A percentile compares a stretch with the other conserved stretches of the same genome.
phyloP scores from a whole-genome alignment of 2,888 invertebrate genomes.

The Erannis defoliaria region DNA sequence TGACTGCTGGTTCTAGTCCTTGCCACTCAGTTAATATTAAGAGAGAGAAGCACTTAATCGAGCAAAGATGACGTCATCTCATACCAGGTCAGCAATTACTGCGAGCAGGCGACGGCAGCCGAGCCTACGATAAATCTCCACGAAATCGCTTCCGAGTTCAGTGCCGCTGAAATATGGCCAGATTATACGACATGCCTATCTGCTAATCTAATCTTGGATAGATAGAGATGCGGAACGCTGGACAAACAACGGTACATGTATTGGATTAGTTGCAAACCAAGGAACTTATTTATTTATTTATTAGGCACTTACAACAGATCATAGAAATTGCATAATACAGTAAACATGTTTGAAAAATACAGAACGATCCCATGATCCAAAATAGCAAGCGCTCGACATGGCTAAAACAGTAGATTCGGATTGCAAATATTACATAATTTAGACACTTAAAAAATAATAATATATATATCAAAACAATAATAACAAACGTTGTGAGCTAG shows the following conservation, averaged over 20 bases:
- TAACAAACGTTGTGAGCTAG: too few species aligned
- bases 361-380: too few species aligned
- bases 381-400: too few species aligned
- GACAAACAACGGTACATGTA: constrained; percentile 25
- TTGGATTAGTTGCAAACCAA: constrained; percentile 8
- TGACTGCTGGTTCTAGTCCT: neutral
- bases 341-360: too few species aligned
- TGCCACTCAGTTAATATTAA: neutral
- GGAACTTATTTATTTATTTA: too few species aligned
- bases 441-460: too few species aligned
- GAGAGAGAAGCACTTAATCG: constrained; percentile 6
- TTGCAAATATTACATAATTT: too few species aligned
- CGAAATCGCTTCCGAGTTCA: constrained; percentile 74
- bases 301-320: too few species aligned
- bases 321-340: too few species aligned
- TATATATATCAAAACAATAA: too few species aligned
- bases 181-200: constrained; percentile 56
- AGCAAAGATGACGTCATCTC: constrained; percentile 15
- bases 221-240: constrained; percentile 40
- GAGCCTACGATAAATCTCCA: constrained; percentile 65
- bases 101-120: constrained; percentile 9
- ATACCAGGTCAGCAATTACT: constrained; percentile 23
- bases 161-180: constrained; percentile 73
- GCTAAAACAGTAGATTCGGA: too few species aligned
- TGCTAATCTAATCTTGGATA: constrained; percentile 47